These are phyloP conservation scores for Anthonomus grandis DNA, from an alignment of 1,140 invertebrate genomes.

Conservation along the genomic window DNA sequence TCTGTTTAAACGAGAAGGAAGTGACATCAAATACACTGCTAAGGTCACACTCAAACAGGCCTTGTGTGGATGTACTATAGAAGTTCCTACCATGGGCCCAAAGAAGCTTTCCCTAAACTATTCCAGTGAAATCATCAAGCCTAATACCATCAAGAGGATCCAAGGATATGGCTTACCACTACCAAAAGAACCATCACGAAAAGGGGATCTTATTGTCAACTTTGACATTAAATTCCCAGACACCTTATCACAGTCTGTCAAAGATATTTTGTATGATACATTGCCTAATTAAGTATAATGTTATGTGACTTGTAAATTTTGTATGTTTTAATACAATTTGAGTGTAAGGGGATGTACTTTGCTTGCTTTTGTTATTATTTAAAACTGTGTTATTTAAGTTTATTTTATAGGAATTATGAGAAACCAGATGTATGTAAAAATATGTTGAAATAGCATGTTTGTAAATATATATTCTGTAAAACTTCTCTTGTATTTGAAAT, in stretches of 20 bases:
- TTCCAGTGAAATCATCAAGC: conserved; percentile 87
- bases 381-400: too few species aligned
- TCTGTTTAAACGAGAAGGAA: conserved; percentile 91
- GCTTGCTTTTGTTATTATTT: too few species aligned
- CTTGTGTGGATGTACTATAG: conserved; percentile 82
- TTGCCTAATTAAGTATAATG: conserved; percentile 72
- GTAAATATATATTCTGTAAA: too few species aligned
- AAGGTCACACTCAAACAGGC: conserved; percentile 91
- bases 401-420: too few species aligned
- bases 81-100: conserved; percentile 89
- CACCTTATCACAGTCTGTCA: conserved; percentile 72
- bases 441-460: too few species aligned
- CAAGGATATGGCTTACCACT: conserved; percentile 91
- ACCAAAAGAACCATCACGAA: conserved; percentile 86
- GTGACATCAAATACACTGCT: conserved; percentile 89
- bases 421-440: too few species aligned
- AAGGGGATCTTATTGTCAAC: conserved; percentile 92
- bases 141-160: conserved; percentile 84
- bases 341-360: too few species aligned
- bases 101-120: conserved; percentile 82
- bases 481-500: too few species aligned
- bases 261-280: conserved; percentile 86
- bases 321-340: too few species aligned
- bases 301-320: too few species aligned
- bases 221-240: conserved; percentile 98